phyloP scores from a whole-genome alignment of 2,113 vertebrate genomes.

The Mastomys coucha region DNA sequence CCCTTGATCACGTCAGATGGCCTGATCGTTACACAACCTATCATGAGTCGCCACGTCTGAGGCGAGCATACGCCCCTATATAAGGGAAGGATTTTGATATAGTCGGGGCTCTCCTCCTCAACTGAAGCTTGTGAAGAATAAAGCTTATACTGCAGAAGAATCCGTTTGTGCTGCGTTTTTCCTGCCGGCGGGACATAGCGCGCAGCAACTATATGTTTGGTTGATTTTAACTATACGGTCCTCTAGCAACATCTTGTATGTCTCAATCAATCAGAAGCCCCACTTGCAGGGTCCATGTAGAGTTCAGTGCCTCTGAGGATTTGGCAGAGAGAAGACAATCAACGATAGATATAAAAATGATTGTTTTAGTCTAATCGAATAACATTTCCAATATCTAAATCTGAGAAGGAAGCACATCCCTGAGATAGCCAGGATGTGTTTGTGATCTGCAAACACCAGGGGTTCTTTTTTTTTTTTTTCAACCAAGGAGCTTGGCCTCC shows the following conservation, averaged over 20 bases:
- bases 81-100: too few relatives aligned
- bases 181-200: too few relatives aligned
- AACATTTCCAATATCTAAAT: constrained; percentile 71
- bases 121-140: too few relatives aligned
- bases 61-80: too few relatives aligned
- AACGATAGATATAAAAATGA: constrained; percentile 77
- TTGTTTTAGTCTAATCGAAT: constrained; percentile 72
- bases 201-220: constrained; percentile 55
- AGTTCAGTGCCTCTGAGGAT: constrained; percentile 54
- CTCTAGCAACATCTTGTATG: constrained; percentile 66
- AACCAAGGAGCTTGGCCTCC: constrained; percentile 71
- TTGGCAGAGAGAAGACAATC: constrained; percentile 76
- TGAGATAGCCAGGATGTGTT: background rate
- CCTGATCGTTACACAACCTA: too few relatives aligned
- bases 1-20: too few relatives aligned
- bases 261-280: constrained; percentile 62
- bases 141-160: too few relatives aligned
- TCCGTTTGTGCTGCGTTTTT: too few relatives aligned
- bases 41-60: too few relatives aligned
- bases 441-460: background rate
- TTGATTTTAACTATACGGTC: constrained; percentile 61
- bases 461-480: too few relatives aligned
- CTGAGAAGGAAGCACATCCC: background rate
- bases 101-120: too few relatives aligned
- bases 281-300: constrained; percentile 33